Evolutionary conservation across 2,888 invertebrate genomes (phyloP).

Genomic region (Athetis lepigone): DNA sequence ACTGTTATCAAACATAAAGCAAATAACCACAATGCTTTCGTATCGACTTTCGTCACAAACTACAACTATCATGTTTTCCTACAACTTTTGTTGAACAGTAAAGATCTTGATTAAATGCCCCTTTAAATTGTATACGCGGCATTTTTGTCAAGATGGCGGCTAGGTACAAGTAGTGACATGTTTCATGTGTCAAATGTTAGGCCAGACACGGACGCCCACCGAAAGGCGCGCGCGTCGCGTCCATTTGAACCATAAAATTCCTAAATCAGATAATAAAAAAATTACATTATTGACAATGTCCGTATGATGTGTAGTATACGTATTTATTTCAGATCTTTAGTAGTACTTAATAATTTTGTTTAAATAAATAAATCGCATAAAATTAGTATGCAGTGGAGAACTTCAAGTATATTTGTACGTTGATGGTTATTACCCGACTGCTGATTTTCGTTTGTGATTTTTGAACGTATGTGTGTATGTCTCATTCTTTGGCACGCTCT

Average conservation of each 20-base stretch:
- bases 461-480: too few species aligned
- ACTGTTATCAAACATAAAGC: constrained; percentile 43
- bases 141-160: constrained; percentile 58
- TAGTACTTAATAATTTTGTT: not conserved
- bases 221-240: constrained; percentile 49
- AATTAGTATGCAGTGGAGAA: too few species aligned
- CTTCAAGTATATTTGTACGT: too few species aligned
- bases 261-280: constrained; percentile 80
- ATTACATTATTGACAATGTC: constrained; percentile 80
- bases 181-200: constrained; percentile 65
- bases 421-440: too few species aligned
- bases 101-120: constrained; percentile 78
- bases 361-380: too few species aligned
- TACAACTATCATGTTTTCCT: constrained; percentile 49
- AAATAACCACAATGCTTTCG: constrained; percentile 51
- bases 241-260: constrained; percentile 78
- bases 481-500: too few species aligned
- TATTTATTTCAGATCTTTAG: constrained; percentile 17
- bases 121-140: constrained; percentile 64
- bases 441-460: too few species aligned
- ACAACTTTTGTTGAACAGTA: constrained; percentile 67
- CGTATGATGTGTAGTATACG: constrained; percentile 67
- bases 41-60: constrained; percentile 58
- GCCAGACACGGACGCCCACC: constrained; percentile 75
- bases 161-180: constrained; percentile 59